Conservation (phyloP, 1,140 invertebrate genomes). For the Drosophila auraria region DNA sequence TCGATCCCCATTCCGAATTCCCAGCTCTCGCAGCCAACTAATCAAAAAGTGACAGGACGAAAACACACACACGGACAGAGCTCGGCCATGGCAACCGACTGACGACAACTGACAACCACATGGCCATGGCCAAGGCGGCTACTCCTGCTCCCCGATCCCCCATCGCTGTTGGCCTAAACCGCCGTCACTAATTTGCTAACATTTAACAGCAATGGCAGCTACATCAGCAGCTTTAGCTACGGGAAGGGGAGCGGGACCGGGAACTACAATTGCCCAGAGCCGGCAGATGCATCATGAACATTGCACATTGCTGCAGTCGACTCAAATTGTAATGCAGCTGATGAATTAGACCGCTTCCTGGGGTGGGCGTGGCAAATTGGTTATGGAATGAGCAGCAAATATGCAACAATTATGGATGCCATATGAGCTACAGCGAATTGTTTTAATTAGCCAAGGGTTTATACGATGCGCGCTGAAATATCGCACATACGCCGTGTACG, state of each 20-base stretch:
- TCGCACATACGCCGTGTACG: slow-evolving; percentile 8
- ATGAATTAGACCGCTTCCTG: slow-evolving; percentile 52
- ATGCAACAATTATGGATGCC: slow-evolving; percentile 59
- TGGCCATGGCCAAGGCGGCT: slow-evolving; percentile 38
- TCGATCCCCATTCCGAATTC: background rate
- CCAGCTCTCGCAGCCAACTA: slow-evolving; percentile 55
- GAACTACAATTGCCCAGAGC: slow-evolving; percentile 29
- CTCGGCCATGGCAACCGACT: slow-evolving; percentile 51
- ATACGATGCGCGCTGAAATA: background rate
- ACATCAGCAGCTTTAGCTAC: slow-evolving; percentile 30
- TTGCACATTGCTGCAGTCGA: slow-evolving; percentile 40
- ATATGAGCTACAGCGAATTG: slow-evolving; percentile 44
- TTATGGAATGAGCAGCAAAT: slow-evolving; percentile 54
- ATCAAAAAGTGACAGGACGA: slow-evolving; percentile 57
- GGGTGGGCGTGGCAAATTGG: slow-evolving; percentile 2
- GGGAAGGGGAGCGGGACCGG: slow-evolving; percentile 14
- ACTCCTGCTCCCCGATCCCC: background rate
- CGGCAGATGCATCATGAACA: slow-evolving; percentile 49
- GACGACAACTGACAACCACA: slow-evolving; percentile 69
- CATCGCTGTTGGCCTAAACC: slow-evolving; percentile 56
- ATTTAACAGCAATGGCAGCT: slow-evolving; percentile 66
- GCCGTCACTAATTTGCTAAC: slow-evolving; percentile 73
- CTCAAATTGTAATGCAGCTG: slow-evolving; percentile 61
- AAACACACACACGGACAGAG: slow-evolving; percentile 23
- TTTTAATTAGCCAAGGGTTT: slow-evolving; percentile 48